These are phyloP conservation scores for Apamea sordens DNA, from an alignment of 2,888 invertebrate species.

Conservation along the genomic window DNA sequence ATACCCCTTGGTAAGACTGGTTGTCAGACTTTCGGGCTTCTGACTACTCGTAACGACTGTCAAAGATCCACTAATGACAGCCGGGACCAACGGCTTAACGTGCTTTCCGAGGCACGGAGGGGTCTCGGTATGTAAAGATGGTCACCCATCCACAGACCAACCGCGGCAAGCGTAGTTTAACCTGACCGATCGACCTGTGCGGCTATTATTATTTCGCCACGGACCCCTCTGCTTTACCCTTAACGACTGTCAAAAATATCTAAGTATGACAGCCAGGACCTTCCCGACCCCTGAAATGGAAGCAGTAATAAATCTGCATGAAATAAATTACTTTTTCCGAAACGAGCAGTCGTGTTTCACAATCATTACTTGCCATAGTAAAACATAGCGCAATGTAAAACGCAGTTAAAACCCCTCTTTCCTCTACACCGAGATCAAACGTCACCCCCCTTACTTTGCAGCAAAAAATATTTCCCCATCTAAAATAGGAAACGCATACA, in stretches of 20 bases:
- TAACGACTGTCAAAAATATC: neutral
- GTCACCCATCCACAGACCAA: too few species aligned
- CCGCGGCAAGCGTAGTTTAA: too few species aligned
- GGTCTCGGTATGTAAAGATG: too few species aligned
- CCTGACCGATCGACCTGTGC: too few species aligned
- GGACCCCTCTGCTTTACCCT: too few species aligned
- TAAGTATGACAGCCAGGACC: neutral
- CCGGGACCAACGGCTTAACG: too few species aligned
- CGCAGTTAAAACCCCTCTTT: slow-evolving; percentile 47
- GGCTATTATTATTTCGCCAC: too few species aligned
- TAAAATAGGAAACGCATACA: slow-evolving; percentile 79
- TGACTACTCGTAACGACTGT: too few species aligned
- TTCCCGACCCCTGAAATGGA: neutral
- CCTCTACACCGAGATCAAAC: slow-evolving; percentile 62
- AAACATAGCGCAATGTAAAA: slow-evolving; percentile 42
- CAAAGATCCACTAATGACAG: too few species aligned
- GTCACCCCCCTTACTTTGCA: slow-evolving; percentile 54
- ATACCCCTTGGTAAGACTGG: too few species aligned
- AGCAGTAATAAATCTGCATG: neutral
- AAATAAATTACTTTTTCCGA: slow-evolving; percentile 9
- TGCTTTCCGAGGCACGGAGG: too few species aligned
- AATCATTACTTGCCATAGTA: slow-evolving; percentile 27
- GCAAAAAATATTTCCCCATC: slow-evolving; percentile 70
- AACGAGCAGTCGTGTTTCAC: slow-evolving; percentile 15
- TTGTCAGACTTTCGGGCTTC: too few species aligned